These are phyloP conservation scores for Sceliomorpha sp. DNA, from an alignment of 2,888 invertebrate species.

Conservation along the genomic window DNA sequence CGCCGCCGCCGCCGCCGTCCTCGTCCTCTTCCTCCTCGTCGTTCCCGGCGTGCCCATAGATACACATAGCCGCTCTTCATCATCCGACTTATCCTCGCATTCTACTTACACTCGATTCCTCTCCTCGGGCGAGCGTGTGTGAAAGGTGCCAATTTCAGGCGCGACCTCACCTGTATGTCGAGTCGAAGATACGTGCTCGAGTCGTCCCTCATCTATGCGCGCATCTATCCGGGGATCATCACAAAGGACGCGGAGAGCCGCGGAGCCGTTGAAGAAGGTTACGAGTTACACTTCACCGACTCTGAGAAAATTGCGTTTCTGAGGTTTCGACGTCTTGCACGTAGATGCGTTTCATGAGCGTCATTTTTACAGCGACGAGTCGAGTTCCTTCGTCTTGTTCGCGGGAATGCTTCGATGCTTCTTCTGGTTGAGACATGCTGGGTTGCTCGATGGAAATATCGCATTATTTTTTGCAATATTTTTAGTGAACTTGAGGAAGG, in stretches of 20 bases:
- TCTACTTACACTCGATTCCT: conserved; percentile 33
- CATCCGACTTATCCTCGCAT: conserved; percentile 29
- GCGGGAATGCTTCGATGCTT: too few relatives aligned
- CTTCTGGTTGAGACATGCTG: too few relatives aligned
- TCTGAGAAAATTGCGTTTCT: conserved; percentile 48
- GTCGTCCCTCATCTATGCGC: conserved; percentile 46
- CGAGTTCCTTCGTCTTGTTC: too few relatives aligned
- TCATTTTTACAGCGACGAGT: too few relatives aligned
- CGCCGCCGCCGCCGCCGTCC: conserved; percentile 6
- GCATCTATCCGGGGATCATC: conserved; percentile 47
- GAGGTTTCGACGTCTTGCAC: conserved; percentile 31
- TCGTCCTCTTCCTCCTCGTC: conserved; percentile 20
- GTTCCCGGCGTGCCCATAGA: conserved; percentile 11
- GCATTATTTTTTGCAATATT: too few relatives aligned
- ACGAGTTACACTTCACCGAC: conserved; percentile 50
- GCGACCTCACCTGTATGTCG: conserved; percentile 43
- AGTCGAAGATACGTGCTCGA: conserved; percentile 34
- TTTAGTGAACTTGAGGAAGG: too few relatives aligned
- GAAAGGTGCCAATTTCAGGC: conserved; percentile 65
- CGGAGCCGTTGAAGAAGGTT: conserved; percentile 31
- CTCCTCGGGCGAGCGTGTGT: conserved; percentile 42
- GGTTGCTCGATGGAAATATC: too few relatives aligned
- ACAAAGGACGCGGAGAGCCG: conserved; percentile 32
- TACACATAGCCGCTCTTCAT: conserved; percentile 16
- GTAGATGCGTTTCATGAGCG: conserved; percentile 32